phyloP scores from a whole-genome alignment of 2,113 vertebrate species.

The Hipposideros armiger region DNA sequence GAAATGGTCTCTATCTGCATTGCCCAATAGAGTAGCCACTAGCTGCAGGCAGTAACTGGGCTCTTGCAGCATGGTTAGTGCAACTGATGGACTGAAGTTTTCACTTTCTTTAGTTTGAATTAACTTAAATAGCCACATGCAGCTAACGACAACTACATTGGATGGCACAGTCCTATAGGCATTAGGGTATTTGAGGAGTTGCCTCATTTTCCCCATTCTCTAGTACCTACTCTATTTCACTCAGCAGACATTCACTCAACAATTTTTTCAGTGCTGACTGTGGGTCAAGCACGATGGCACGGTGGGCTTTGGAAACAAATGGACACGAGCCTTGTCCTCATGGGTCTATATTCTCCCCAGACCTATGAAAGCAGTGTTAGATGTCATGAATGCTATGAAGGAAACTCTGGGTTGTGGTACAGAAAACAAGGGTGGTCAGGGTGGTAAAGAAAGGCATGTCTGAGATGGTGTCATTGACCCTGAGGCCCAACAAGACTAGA shows the following conservation, averaged over 20 bases:
- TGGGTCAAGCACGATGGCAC: neutral
- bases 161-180: neutral
- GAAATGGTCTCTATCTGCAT: fast-evolving
- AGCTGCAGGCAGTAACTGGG: fast-evolving
- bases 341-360: too few species aligned
- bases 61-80: neutral
- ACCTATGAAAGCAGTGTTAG: neutral
- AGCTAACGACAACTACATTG: neutral
- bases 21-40: fast-evolving
- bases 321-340: fast-evolving
- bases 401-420: neutral
- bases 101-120: neutral
- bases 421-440: too few species aligned
- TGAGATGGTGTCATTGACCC: neutral
- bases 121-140: neutral
- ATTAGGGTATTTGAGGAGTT: neutral
- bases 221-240: too few species aligned
- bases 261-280: neutral
- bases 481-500: neutral
- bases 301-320: neutral
- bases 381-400: neutral
- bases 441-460: too few species aligned
- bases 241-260: neutral
- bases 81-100: too few species aligned
- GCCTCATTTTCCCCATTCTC: neutral